A percentile compares a stretch with the other conserved stretches of the same genome.
Evolutionary conservation across 2,797 vertebrate species (phyloP).

Genomic region (Petrocephalus schoutedeni): DNA sequence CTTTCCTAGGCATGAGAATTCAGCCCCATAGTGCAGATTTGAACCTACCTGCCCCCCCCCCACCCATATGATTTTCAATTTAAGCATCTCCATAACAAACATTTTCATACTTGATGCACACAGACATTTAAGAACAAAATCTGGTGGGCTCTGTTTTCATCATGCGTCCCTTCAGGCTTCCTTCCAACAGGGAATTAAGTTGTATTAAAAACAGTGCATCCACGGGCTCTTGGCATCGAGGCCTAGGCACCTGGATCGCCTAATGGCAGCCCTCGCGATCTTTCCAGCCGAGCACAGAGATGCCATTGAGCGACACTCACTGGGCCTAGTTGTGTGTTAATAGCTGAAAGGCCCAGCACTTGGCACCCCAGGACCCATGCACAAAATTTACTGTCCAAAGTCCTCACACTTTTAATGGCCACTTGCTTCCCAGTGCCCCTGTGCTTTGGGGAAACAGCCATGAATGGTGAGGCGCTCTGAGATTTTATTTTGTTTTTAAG

Average conservation of each 20-base stretch:
- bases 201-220: constrained; percentile 45
- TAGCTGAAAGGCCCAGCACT: constrained; percentile 56
- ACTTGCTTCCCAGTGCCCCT: constrained; percentile 47
- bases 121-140: constrained; percentile 48
- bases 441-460: constrained; percentile 50
- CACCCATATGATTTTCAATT: neutral
- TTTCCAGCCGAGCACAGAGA: constrained; percentile 51
- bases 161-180: constrained; percentile 46
- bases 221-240: constrained; percentile 41
- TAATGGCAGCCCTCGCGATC: constrained; percentile 32
- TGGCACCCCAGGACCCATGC: constrained; percentile 44
- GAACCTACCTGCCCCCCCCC: neutral
- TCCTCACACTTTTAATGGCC: constrained; percentile 59
- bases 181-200: constrained; percentile 46
- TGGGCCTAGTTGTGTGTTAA: constrained; percentile 63
- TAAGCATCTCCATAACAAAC: neutral
- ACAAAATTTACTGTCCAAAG: constrained; percentile 67
- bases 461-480: constrained; percentile 36
- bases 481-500: constrained; percentile 20
- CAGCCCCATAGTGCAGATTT: neutral
- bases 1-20: neutral
- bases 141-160: constrained; percentile 43
- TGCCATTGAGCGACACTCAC: constrained; percentile 57
- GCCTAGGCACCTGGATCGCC: constrained; percentile 37
- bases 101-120: constrained; percentile 44